Conservation (phyloP, 2,888 invertebrate genomes). For the Tridacna crocea region DNA sequence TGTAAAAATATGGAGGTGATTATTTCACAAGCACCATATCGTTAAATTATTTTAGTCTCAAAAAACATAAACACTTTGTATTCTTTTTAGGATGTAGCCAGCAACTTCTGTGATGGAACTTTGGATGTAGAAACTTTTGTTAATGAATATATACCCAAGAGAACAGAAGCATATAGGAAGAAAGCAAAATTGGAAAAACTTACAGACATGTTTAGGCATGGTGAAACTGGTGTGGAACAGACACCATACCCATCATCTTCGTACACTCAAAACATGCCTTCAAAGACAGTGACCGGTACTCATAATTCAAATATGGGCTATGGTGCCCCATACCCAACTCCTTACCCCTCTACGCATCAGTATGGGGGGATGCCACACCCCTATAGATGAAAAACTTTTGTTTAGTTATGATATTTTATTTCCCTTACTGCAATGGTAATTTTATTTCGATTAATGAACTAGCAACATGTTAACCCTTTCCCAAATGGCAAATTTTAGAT, state of each 20-base stretch:
- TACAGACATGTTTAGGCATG: conserved; percentile 85
- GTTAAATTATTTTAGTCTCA: conserved; percentile 50
- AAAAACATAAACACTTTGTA: conserved; percentile 11
- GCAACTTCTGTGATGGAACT: conserved; percentile 91
- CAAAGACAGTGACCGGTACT: not conserved
- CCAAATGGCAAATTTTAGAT: not conserved
- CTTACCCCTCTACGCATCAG: conserved; percentile 5
- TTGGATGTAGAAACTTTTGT: conserved; percentile 88
- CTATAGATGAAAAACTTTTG: conserved; percentile 2
- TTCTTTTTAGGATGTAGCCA: conserved; percentile 87
- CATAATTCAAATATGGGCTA: not conserved
- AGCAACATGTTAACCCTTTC: not conserved
- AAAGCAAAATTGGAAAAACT: conserved; percentile 97
- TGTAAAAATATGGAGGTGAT: no score
- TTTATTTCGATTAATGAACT: not conserved
- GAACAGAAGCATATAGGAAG: conserved; percentile 91
- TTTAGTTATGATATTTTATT: not conserved
- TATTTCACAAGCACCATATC: not conserved
- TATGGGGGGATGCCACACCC: conserved; percentile 13
- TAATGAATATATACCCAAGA: conserved; percentile 87
- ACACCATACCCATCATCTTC: conserved; percentile 9
- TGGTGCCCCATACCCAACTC: conserved; percentile 14
- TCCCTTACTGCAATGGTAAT: not conserved
- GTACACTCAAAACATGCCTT: conserved; percentile 1
- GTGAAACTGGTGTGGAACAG: not conserved